Evolutionary conservation across 2,888 invertebrate genomes (phyloP).

Genomic region (Julus scandinavius): DNA sequence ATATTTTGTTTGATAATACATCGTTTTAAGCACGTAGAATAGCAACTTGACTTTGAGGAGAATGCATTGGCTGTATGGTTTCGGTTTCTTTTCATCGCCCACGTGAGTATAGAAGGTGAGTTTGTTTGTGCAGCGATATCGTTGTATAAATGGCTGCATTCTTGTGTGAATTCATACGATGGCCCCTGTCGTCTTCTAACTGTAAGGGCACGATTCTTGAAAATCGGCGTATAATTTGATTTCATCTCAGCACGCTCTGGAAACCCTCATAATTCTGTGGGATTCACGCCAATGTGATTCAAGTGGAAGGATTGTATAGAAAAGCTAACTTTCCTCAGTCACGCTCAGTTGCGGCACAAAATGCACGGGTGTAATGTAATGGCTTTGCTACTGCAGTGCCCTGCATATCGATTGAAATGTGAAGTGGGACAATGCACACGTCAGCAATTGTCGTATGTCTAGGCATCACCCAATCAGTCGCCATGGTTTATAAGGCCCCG

Average conservation of each 20-base stretch:
- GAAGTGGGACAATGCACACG: constrained; percentile 27
- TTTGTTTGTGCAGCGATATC: background rate
- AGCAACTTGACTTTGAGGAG: background rate
- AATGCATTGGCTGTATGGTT: background rate
- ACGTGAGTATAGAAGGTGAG: background rate
- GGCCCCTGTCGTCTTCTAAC: background rate
- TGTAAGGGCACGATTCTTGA: constrained; percentile 6
- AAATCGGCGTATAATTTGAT: constrained; percentile 14
- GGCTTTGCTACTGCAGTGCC: background rate
- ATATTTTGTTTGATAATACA: too few species aligned
- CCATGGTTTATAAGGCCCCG: background rate
- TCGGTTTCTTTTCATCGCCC: background rate
- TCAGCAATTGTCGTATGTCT: constrained; percentile 11
- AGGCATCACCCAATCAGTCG: constrained; percentile 27
- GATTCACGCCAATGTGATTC: constrained; percentile 7
- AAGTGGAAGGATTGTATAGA: background rate
- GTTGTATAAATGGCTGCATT: background rate
- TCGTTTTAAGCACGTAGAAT: background rate
- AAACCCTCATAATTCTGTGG: constrained; percentile 21
- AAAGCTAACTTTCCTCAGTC: constrained; percentile 14
- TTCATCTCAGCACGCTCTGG: background rate
- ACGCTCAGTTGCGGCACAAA: constrained; percentile 20
- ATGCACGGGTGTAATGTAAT: constrained; percentile 7
- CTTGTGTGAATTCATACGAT: background rate
- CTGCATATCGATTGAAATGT: constrained; percentile 21